Base-by-base conservation (phyloP, 2,797 vertebrate species). In the Helarctos malayanus region DNA sequence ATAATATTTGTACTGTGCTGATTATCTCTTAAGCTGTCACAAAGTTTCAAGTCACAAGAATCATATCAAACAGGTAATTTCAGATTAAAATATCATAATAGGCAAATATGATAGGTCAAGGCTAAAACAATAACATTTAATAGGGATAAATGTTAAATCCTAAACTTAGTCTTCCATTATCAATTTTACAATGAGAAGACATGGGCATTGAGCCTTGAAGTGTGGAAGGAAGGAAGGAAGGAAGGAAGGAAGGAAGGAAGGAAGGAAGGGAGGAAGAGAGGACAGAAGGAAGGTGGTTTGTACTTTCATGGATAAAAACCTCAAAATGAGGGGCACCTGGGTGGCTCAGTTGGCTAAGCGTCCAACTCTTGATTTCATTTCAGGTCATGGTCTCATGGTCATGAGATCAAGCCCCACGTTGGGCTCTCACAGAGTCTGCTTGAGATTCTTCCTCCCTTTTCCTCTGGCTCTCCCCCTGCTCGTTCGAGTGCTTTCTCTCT, bases 41-140 rank as follows among this genome's bases (percentile, higher is more conserved):
- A 87, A 95, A 65, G 5, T 92, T 76, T 91, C 41, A 65, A 82
- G 47, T 52, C 45, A 61, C 27, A 54, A 92, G 92, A 86, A 96
- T 90, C 71, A 45, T 57, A 57, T 38, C 14, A 41, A 81, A 69
- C 4, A 56, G 32, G 16, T 89, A 56, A 93, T 88, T 87, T 86
- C 61, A 56, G 32, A 61, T 89, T 54, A 69, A 89, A 68, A 84
- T 81, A 81, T 68, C 52, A 3, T 79, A 16, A 61, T 18, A 61
- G 56, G 25, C 11, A 79, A 57, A 79, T 73, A 13, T 35, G 49
- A 88, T 68, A 56, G 69, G 27, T 61, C 49, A 75, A 79, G 14
- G 4, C 54, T 73, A 78, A 93, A 86, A 47, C 59, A 85, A 95
- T 65, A 80, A 45, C 76, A 63, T 56, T 56, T 83, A 82, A 92